Base-by-base conservation (phyloP, 2,113 vertebrate genomes). In the Ochotona princeps region DNA sequence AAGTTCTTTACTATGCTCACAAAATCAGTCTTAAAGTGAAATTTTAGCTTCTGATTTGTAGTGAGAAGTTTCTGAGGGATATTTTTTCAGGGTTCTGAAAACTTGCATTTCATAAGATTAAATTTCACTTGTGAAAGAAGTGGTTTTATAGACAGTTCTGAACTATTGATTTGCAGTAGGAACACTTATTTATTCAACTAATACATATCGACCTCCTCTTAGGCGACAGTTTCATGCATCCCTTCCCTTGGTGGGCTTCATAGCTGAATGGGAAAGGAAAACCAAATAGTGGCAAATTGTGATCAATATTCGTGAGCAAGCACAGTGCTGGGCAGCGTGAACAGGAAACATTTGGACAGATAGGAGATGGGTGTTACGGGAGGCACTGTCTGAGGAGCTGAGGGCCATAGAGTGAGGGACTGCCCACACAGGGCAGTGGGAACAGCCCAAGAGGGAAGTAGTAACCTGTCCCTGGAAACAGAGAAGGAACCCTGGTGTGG, bases 301-400 rank as follows among this genome's bases (percentile, higher is more conserved):
- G 47, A 28, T 47, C 67, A 51, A 23, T n/a, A 70, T 63, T 83
- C n/a, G 35, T 49, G 18, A 89, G 23, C 51, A 81, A 57, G 70
- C 51, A 38, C 7, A 85, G 67, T 32, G 14, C 35, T 30, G 47
- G 25, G 28, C 73, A n/a, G n/a, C 72, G 28, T 63, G 47, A 32
- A 30, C 25, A 44, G 32, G 26, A 12, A 25, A 30, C 25, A 3
- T 78, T n/a, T 76, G 32, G 65, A 88, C n/a, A 70, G 83, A 30
- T 0, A 0, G 6, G 28, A 30, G 14, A 18, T 30, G 38, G 1
- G 25, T 47, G 6, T 7, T 0, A 0, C 2, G 7, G 26, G 54
- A 63, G 49, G n/a, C n/a, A 72, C 69, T 73, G 0, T 80, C 81
- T 8, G 10, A 57, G 47, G n/a, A n/a, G 44, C 75, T 14, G 32